Base-by-base conservation (phyloP, 2,113 vertebrate genomes). In the Xenus cinereus region DNA sequence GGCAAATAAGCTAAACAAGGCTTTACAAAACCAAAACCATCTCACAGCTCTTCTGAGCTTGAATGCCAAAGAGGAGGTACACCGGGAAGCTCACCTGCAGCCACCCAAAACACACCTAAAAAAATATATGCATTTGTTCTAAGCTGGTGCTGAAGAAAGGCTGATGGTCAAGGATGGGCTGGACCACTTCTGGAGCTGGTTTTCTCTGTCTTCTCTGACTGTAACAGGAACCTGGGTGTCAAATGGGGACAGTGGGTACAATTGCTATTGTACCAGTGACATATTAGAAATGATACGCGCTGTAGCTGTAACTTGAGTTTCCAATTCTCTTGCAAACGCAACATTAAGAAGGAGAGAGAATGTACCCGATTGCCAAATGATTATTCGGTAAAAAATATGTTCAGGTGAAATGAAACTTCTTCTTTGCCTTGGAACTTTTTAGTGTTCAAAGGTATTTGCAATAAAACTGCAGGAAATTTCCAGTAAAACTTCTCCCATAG, bases 231-330 rank as follows among this genome's bases (percentile, higher is more conserved):
- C 20, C 19, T 15, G 43, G 14, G 14, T 51, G 14, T 19, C 17
- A 54, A 12, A 26, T 30, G 35, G 27, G 9, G 62, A 37, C 48
- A 37, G 6, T 3, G 32, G 21, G 41, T 12, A 30, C 41, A 48
- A 26, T 4, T 57, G 27, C 43, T 63, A 4, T 14, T 37, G n/a
- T 37, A 62, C 46, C 41, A 33, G 54, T 3, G 57, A 45, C 57
- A 23, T 4, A 51, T 2, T 50, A 59, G 57, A 26, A 50, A 82
- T 13, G 3, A 64, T 2, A 12, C 16, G 13, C 0, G 1, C 41
- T 48, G 9, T 8, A 26, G 14, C 28, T 26, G 45, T 17, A 59
- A 32, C 28, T 13, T 23, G 37, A 75, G 10, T n/a, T 51, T 32
- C 50, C 56, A 72, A 9, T 30, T 54, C n/a, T 41, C 21, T 33